A percentile compares a stretch with the other conserved stretches of the same genome.
Evolutionary conservation across 2,888 invertebrate genomes (phyloP).

Genomic region (Amiota mariae): DNA sequence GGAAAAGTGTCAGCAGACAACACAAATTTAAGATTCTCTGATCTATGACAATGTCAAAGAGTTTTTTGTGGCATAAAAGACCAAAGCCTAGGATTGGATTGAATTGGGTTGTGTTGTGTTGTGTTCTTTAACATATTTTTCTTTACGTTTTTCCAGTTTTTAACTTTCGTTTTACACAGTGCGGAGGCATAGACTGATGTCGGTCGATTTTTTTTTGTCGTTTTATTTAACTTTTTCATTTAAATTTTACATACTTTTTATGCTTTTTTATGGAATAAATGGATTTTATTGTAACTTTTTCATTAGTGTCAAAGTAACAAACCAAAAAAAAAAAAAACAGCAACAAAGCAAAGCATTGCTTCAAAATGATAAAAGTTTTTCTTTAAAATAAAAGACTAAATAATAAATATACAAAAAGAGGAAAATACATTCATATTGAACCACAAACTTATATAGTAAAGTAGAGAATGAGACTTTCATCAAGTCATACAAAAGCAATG

Average conservation of each 20-base stretch:
- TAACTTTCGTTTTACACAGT: constrained; percentile 20
- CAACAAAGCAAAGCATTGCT: constrained; percentile 25
- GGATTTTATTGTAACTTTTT: constrained; percentile 32
- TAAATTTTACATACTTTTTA: constrained; percentile 38
- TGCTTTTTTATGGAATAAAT: not conserved
- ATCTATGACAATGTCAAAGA: constrained; percentile 66
- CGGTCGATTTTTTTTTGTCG: constrained; percentile 4
- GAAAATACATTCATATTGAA: not conserved
- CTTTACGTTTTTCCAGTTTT: not conserved
- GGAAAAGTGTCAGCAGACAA: no score
- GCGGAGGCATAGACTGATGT: constrained; percentile 3
- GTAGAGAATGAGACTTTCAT: no score
- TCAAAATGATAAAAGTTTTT: constrained; percentile 33
- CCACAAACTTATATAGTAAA: not conserved
- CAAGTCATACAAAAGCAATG: no score
- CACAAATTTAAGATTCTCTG: no score
- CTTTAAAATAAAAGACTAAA: not conserved
- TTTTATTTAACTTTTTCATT: constrained; percentile 53
- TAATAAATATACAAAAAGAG: not conserved
- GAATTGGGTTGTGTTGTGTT: no score
- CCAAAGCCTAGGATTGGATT: constrained; percentile 40
- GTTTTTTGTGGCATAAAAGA: constrained; percentile 63
- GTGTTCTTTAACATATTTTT: no score
- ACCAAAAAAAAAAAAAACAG: no score
- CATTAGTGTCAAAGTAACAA: constrained; percentile 24